Evolutionary conservation across 2,113 vertebrate species (phyloP).

Genomic region (Octodon degus): DNA sequence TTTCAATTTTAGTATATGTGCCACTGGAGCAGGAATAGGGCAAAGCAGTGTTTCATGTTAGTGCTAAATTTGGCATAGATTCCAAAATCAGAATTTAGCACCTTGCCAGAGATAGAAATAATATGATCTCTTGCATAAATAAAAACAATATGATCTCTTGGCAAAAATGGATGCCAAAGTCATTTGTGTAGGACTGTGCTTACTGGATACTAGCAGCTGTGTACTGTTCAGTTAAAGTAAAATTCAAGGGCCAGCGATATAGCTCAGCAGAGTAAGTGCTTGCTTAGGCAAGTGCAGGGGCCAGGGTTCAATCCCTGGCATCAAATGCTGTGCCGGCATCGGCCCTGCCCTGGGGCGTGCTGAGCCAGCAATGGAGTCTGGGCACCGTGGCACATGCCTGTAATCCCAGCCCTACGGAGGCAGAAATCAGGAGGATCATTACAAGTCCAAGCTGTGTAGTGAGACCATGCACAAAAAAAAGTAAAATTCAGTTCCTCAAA

Average conservation of each 20-base stretch:
- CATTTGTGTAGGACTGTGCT: neutral
- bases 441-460: no score
- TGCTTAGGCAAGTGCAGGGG: no score
- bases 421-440: no score
- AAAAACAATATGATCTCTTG: neutral
- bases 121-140: neutral
- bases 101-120: neutral
- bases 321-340: no score
- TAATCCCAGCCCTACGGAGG: no score
- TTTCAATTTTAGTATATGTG: neutral
- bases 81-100: neutral
- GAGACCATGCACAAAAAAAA: no score
- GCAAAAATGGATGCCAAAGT: neutral
- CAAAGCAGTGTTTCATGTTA: neutral
- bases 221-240: constrained; percentile 10
- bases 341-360: no score
- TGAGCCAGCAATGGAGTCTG: no score
- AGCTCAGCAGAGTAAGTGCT: no score
- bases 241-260: no score
- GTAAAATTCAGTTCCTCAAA: neutral
- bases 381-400: no score
- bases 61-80: neutral
- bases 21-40: neutral
- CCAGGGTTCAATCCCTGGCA: no score
- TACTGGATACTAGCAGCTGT: neutral